These are phyloP conservation scores for Leiothrix lutea DNA, from an alignment of 2,113 vertebrate species.

Conservation along the genomic window DNA sequence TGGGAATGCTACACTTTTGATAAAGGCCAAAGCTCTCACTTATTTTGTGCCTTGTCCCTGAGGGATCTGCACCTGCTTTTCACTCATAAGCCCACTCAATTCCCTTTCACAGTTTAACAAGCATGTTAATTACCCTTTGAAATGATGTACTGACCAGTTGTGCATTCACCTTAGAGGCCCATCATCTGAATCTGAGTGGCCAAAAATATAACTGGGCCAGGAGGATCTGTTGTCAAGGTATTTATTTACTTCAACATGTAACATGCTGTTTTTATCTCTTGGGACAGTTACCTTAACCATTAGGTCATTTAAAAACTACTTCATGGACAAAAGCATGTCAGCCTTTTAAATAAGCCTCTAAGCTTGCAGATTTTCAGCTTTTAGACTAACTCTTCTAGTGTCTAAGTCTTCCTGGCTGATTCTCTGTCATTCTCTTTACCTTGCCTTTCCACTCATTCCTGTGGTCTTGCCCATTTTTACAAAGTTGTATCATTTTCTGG, in stretches of 20 bases:
- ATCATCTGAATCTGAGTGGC: background rate
- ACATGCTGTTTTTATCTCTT: background rate
- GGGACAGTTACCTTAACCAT: background rate
- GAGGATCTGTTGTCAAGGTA: background rate
- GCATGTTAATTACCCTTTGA: background rate
- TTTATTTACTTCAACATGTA: background rate
- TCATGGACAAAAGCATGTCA: background rate
- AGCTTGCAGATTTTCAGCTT: background rate
- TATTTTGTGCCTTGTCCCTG: background rate
- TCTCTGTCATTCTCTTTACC: background rate
- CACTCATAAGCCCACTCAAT: background rate
- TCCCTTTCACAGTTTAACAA: background rate
- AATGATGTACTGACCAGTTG: background rate
- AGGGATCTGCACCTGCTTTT: background rate
- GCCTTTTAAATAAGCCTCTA: background rate
- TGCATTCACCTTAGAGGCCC: background rate
- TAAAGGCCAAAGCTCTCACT: background rate
- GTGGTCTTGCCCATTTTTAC: background rate
- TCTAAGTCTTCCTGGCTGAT: background rate
- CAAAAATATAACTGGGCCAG: background rate
- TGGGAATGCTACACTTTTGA: background rate
- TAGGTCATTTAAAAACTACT: background rate
- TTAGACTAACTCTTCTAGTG: background rate
- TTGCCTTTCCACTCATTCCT: background rate
- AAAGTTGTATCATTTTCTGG: background rate